Base-by-base conservation (phyloP, 2,113 vertebrate species). In the Empidonax alnorum region DNA sequence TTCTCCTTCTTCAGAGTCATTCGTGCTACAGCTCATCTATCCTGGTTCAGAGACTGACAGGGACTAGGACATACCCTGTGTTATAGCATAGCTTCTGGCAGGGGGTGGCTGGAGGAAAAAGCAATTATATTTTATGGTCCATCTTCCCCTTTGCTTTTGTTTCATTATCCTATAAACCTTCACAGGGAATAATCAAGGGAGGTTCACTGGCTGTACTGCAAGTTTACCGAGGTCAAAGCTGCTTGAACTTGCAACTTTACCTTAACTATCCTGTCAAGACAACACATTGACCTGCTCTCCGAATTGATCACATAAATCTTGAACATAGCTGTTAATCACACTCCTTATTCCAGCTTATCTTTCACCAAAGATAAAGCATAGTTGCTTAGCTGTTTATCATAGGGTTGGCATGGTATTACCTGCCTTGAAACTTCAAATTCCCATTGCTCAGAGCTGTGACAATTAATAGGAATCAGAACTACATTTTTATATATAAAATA, bases 131-230 rank as follows among this genome's bases (percentile, higher is more conserved):
- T 96, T 95, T 93, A 84, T 89, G 85, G 85, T 93, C 87, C 63
- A 6, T 77, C 87, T 86, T 86, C 68, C 47, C 46, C 61, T 93
- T 73, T 68, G 52, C 71, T 92, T 91, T 86, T 6, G 9, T 90
- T 96, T 93, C 90, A 95, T 93, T 86, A 95, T 80, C 85, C 87
- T 81, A 63, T 77, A 94, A 95, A 90, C 56, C n/a, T 86, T 86
- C 78, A 78, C 68, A 44, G 66, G 41, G 69, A 84, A 88, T 67
- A 93, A 96, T 90, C 85, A 90, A 77, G 87, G 84, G 80, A 93
- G 52, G 62, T 61, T 90, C 68, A 28, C 44, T 52, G 59, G 30
- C 72, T 94, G 37, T 41, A 41, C 79, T 77, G 74, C 50, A 58
- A 94, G 73, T 72, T 67, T 28, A 24, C 37, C 7, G 87, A 96